These are phyloP conservation scores for Helobdella robusta DNA, from an alignment of 2,888 invertebrate species.

Conservation along the genomic window DNA sequence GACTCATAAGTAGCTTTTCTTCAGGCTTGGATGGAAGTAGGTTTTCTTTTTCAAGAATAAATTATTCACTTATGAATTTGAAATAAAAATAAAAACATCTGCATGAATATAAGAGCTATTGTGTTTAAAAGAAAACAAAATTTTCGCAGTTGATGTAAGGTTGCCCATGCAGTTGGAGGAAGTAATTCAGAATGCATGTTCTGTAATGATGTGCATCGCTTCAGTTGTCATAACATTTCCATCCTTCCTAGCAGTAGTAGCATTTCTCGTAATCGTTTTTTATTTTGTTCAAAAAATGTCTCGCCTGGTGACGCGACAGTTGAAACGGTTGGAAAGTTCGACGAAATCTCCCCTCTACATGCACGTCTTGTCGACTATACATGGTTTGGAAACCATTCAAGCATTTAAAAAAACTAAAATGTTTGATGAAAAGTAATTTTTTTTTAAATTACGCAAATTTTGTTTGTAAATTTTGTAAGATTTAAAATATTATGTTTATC, in stretches of 20 bases:
- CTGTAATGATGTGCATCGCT: slow-evolving; percentile 67
- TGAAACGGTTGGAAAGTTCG: slow-evolving; percentile 53
- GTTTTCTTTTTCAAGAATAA: slow-evolving; percentile 36
- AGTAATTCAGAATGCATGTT: slow-evolving; percentile 55
- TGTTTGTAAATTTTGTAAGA: neutral
- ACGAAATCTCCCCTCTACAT: slow-evolving; percentile 57
- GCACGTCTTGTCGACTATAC: slow-evolving; percentile 55
- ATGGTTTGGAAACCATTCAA: slow-evolving; percentile 58
- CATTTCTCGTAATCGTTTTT: slow-evolving; percentile 47
- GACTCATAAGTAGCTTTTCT: slow-evolving; percentile 47
- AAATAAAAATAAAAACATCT: neutral
- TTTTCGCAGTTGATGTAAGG: slow-evolving; percentile 28
- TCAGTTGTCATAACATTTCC: slow-evolving; percentile 77
- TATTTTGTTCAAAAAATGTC: slow-evolving; percentile 46
- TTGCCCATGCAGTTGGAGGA: slow-evolving; percentile 56
- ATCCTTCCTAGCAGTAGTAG: slow-evolving; percentile 47
- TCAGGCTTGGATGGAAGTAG: slow-evolving; percentile 49
- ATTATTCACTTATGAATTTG: neutral
- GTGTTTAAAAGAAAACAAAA: neutral
- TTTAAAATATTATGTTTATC: neutral
- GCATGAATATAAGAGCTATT: too few species aligned
- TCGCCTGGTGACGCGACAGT: slow-evolving; percentile 46
- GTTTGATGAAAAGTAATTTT: slow-evolving; percentile 51
- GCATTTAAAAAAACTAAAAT: slow-evolving; percentile 56
- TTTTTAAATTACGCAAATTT: neutral